These are phyloP conservation scores for Tachystola acroxantha DNA, from an alignment of 2,888 invertebrate genomes.

Conservation along the genomic window DNA sequence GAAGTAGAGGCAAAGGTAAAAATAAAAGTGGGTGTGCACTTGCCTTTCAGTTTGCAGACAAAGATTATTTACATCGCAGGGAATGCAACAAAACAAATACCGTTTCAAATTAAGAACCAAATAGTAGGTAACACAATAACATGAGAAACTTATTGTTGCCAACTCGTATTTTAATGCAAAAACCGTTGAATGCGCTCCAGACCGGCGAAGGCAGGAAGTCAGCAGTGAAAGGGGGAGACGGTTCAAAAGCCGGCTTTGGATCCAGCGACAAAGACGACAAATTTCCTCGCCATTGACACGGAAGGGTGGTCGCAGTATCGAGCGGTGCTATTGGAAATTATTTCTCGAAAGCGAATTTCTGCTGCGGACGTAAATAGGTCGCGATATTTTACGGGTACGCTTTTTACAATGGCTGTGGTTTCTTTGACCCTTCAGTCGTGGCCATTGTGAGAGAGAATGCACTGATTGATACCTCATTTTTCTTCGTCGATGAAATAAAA, in stretches of 20 bases:
- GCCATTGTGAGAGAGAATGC: neutral
- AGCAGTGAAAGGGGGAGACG: conserved; percentile 28
- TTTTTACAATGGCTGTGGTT: conserved; percentile 26
- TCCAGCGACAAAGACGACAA: conserved; percentile 44
- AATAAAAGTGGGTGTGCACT: too few relatives aligned
- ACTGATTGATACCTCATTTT: neutral
- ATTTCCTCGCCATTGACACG: conserved; percentile 50
- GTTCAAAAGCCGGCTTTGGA: conserved; percentile 30
- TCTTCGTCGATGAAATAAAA: too few relatives aligned
- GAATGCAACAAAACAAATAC: too few relatives aligned
- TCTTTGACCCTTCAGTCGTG: conserved; percentile 16
- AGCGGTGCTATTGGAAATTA: conserved; percentile 53
- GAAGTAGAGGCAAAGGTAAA: too few relatives aligned
- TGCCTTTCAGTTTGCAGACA: too few relatives aligned
- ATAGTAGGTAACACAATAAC: conserved; percentile 1
- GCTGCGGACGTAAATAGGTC: conserved; percentile 60
- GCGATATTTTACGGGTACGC: conserved; percentile 46
- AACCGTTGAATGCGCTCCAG: conserved; percentile 6
- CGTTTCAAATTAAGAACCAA: neutral
- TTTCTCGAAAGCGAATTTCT: conserved; percentile 50
- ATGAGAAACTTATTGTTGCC: conserved; percentile 2
- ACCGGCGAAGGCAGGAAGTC: conserved; percentile 17
- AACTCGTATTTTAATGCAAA: conserved; percentile 5
- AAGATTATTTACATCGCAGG: too few relatives aligned
- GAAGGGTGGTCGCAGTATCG: conserved; percentile 36